phyloP scores from a whole-genome alignment of 1,140 invertebrate species.

The Copidosoma floridanum region DNA sequence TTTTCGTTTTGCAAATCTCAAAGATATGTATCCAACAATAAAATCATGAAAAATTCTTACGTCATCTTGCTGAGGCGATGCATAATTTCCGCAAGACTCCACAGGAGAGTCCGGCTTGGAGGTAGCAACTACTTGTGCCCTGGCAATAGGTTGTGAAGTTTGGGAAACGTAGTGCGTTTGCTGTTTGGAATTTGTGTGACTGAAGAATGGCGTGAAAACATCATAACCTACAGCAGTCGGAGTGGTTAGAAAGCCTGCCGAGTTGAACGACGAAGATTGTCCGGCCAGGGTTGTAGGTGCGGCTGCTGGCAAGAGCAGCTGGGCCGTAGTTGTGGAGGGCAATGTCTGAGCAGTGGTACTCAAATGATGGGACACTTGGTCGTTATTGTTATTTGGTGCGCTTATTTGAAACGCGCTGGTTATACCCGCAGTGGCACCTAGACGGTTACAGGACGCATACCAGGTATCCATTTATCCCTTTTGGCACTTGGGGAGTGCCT shows the following conservation, averaged over 20 bases:
- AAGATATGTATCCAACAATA: not conserved
- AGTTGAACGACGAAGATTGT: slow-evolving; percentile 66
- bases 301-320: slow-evolving; percentile 63
- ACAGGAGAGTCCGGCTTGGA: slow-evolving; percentile 59
- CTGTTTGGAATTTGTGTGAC: slow-evolving; percentile 66
- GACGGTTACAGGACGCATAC: slow-evolving; percentile 73
- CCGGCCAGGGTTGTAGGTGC: slow-evolving; percentile 63
- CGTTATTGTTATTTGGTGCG: slow-evolving; percentile 53
- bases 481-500: slow-evolving; percentile 45
- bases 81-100: slow-evolving; percentile 63
- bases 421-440: slow-evolving; percentile 60
- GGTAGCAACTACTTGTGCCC: slow-evolving; percentile 54
- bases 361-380: slow-evolving; percentile 65
- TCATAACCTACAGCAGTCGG: slow-evolving; percentile 69
- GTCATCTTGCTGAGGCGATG: slow-evolving; percentile 52
- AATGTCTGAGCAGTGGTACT: slow-evolving; percentile 52
- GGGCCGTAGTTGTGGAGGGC: slow-evolving; percentile 61
- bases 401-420: slow-evolving; percentile 56
- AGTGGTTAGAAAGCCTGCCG: slow-evolving; percentile 65
- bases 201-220: slow-evolving; percentile 71
- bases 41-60: slow-evolving; percentile 5
- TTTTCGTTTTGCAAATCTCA: not conserved
- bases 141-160: slow-evolving; percentile 60
- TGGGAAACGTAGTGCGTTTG: slow-evolving; percentile 60
- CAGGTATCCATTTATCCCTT: slow-evolving; percentile 70